Evolutionary conservation across 2,113 vertebrate genomes (phyloP).

Genomic region (Cephalopterus ornatus): DNA sequence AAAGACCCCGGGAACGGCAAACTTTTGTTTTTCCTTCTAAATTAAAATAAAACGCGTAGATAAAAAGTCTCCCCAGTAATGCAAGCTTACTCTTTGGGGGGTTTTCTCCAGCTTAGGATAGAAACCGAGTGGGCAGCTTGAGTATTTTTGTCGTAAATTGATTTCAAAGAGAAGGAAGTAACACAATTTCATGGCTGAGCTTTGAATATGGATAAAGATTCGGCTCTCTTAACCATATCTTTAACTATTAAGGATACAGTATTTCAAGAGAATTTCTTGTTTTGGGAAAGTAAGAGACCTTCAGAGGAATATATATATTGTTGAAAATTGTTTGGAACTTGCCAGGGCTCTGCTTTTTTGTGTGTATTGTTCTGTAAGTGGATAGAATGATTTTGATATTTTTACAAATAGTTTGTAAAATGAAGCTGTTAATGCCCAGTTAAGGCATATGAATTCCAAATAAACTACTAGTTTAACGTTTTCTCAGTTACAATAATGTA

Average conservation of each 20-base stretch:
- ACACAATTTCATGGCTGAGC: conserved; percentile 61
- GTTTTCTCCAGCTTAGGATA: conserved; percentile 1
- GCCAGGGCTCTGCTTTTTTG: not conserved
- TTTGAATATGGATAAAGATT: conserved; percentile 65
- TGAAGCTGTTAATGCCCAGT: not conserved
- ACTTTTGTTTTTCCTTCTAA: conserved; percentile 68
- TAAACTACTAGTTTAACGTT: not conserved
- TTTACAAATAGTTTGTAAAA: not conserved
- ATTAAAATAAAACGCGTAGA: conserved; percentile 27
- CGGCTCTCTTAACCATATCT: conserved; percentile 57
- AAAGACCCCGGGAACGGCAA: conserved; percentile 47
- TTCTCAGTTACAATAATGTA: not conserved
- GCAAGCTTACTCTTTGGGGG: conserved; percentile 12
- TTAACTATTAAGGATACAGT: conserved; percentile 34
- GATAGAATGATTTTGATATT: not conserved
- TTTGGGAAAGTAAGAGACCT: not conserved
- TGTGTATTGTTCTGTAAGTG: not conserved
- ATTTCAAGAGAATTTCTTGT: conserved; percentile 21
- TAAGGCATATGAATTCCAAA: not conserved
- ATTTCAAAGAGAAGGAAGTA: conserved; percentile 64
- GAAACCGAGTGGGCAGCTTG: not conserved
- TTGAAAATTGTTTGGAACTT: not conserved
- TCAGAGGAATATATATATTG: not conserved
- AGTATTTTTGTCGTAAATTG: conserved; percentile 7
- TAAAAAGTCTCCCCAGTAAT: not conserved